Evolutionary conservation across 1,140 invertebrate species (phyloP).

Genomic region (Brachionus manjavacas): DNA sequence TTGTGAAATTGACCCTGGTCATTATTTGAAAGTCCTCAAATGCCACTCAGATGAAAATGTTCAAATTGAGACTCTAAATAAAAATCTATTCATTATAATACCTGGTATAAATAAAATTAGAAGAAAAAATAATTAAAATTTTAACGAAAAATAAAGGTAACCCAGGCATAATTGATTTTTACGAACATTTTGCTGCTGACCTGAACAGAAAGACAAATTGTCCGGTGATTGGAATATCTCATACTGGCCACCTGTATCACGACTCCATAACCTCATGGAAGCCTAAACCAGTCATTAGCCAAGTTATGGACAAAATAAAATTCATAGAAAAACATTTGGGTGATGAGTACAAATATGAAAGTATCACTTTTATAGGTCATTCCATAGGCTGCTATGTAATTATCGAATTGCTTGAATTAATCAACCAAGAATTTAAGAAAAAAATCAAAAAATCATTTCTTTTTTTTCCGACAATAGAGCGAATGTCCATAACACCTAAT

Average conservation of each 20-base stretch:
- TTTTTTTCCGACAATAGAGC: slow-evolving; percentile 75
- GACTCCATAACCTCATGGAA: slow-evolving; percentile 16
- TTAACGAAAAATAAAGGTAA: slow-evolving; percentile 62
- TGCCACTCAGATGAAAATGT: not conserved
- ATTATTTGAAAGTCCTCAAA: slow-evolving; percentile 15
- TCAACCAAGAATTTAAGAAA: slow-evolving; percentile 43
- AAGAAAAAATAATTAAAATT: not conserved
- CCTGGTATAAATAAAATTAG: not conserved
- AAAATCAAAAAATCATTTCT: slow-evolving; percentile 59
- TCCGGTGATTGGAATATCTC: slow-evolving; percentile 70
- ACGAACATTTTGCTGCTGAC: slow-evolving; percentile 65
- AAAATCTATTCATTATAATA: slow-evolving; percentile 9
- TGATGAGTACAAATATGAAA: not conserved
- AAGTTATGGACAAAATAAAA: slow-evolving; percentile 72
- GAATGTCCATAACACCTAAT: slow-evolving; percentile 68
- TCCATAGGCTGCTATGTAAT: slow-evolving; percentile 76
- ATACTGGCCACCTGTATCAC: slow-evolving; percentile 62
- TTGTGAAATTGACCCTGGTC: slow-evolving; percentile 26
- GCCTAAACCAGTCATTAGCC: slow-evolving; percentile 57
- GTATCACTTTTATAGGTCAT: slow-evolving; percentile 72
- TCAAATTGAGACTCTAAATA: not conserved
- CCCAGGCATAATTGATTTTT: slow-evolving; percentile 68
- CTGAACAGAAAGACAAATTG: slow-evolving; percentile 62
- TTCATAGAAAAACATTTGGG: slow-evolving; percentile 64
- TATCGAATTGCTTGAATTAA: slow-evolving; percentile 66